Evolutionary conservation across 1,140 invertebrate genomes (phyloP).

Genomic region (Neuroterus valhalla): DNA sequence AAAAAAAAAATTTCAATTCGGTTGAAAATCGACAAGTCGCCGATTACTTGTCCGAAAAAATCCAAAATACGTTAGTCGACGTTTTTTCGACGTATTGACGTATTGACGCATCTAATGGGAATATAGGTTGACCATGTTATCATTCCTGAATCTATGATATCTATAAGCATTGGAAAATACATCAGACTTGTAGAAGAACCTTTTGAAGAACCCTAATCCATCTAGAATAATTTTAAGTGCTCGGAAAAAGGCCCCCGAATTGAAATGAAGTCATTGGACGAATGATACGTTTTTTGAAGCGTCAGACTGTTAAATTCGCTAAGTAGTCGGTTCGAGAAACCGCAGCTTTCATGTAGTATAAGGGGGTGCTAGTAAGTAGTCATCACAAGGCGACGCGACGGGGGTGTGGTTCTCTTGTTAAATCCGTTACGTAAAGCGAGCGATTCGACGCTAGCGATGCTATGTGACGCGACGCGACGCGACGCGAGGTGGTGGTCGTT

Average conservation of each 20-base stretch:
- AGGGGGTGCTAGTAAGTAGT: not conserved
- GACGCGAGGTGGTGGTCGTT: conserved; percentile 10
- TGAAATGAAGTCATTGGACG: not conserved
- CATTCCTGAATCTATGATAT: no score
- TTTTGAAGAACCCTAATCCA: not conserved
- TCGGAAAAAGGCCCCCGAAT: not conserved
- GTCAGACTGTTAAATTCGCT: conserved; percentile 25
- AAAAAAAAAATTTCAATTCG: no score
- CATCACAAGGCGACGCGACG: no score
- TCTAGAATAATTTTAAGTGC: not conserved
- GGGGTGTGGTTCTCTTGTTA: conserved; percentile 28
- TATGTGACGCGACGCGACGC: not conserved
- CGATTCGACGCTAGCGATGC: not conserved
- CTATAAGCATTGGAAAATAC: no score
- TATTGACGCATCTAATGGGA: no score
- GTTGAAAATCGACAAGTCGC: no score
- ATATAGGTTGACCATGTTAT: no score
- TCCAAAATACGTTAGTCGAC: no score
- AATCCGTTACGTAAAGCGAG: conserved; percentile 21
- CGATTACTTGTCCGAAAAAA: no score
- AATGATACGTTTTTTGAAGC: conserved; percentile 16
- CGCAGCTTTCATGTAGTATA: not conserved
- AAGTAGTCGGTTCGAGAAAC: conserved; percentile 25
- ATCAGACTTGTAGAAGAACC: no score
- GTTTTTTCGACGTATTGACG: no score